Percentiles rank a stretch among this genome's conserved stretches.
Conservation (phyloP, 2,888 invertebrate species). For the Apamea monoglypha region DNA sequence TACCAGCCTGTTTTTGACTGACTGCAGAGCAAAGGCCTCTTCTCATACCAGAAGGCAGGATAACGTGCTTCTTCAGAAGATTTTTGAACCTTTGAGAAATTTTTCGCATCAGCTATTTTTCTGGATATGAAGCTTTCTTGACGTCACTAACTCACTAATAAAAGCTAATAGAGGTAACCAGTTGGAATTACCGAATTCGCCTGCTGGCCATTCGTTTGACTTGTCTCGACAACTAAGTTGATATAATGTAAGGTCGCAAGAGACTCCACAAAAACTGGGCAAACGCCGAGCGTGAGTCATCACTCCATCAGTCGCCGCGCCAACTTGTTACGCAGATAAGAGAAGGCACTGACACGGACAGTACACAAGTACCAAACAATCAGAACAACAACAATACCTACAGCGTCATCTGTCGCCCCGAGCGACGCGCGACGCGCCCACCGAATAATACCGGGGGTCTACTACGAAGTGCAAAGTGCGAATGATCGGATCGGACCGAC, state of each 20-base stretch:
- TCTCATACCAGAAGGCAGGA: not conserved
- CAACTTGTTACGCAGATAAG: not conserved
- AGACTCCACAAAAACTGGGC: not conserved
- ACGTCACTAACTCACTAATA: not conserved
- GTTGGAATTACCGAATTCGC: not conserved
- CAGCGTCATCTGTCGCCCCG: too few relatives aligned
- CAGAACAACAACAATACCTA: too few relatives aligned
- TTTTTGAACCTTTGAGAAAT: not conserved
- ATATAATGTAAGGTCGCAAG: not conserved
- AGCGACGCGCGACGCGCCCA: too few relatives aligned
- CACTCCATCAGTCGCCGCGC: not conserved
- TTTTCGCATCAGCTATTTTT: not conserved
- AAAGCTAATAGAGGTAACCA: not conserved
- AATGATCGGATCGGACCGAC: too few relatives aligned
- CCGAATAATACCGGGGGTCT: too few relatives aligned
- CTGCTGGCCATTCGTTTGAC: not conserved
- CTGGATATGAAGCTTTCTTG: not conserved
- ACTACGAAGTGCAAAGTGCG: too few relatives aligned
- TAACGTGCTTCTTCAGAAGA: not conserved
- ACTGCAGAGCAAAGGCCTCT: too few relatives aligned
- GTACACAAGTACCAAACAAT: too few relatives aligned
- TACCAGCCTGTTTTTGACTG: not conserved
- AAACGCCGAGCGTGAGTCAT: constrained; percentile 8
- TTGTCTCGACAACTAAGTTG: not conserved
- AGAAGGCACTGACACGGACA: not conserved